Percentiles rank a stretch among this genome's conserved stretches.
Conservation (phyloP, 2,797 vertebrate species). For the Acomys russatus region DNA sequence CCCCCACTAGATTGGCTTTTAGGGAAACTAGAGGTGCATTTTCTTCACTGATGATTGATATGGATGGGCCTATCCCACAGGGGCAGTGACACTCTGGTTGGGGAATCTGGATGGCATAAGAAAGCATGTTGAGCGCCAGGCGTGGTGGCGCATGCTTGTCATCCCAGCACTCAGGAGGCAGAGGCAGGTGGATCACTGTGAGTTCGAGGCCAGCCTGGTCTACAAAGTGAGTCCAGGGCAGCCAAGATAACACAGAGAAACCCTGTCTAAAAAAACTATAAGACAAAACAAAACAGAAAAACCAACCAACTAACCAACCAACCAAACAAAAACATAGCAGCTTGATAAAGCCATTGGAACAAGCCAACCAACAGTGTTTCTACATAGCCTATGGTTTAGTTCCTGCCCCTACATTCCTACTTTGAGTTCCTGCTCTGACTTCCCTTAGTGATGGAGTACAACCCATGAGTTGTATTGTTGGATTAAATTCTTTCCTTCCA, state of each 20-base stretch:
- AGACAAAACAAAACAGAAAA: no score
- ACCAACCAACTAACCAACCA: no score
- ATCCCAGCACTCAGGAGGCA: no score
- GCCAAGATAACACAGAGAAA: no score
- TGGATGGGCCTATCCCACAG: background rate
- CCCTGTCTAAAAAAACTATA: no score
- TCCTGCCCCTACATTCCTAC: background rate
- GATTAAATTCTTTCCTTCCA: background rate
- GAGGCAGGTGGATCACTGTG: no score
- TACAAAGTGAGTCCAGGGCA: no score
- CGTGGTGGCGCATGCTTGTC: no score
- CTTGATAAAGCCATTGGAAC: no score
- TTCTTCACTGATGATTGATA: background rate
- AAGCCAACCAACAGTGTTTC: no score
- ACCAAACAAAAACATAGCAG: no score
- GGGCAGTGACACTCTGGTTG: background rate
- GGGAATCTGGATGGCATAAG: background rate
- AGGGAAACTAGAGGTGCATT: background rate
- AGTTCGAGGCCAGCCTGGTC: no score
- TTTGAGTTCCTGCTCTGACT: background rate
- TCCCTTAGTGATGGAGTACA: background rate
- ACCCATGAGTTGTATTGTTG: background rate
- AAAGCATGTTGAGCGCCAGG: background rate
- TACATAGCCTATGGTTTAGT: background rate
- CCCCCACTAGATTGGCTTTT: background rate